Percentiles rank a stretch among this genome's conserved stretches.
Conservation (phyloP, 2,113 vertebrate species). For the Pipa parva region DNA sequence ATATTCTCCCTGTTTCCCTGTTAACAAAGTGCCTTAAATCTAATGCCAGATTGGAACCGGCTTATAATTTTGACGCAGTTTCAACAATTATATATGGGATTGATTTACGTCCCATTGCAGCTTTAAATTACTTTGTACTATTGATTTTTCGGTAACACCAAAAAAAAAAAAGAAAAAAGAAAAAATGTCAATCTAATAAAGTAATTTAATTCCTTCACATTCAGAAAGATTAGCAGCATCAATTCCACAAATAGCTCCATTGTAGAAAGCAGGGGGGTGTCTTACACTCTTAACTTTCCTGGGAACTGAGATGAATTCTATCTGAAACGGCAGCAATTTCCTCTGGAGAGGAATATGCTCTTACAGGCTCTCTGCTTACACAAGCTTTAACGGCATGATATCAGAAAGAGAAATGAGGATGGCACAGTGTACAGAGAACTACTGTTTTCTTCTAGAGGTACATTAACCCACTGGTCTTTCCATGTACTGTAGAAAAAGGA, state of each 20-base stretch:
- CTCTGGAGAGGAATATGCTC: conserved; percentile 59
- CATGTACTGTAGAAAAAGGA: too few relatives aligned
- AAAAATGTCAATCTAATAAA: conserved; percentile 40
- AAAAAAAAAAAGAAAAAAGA: too few relatives aligned
- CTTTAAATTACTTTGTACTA: conserved; percentile 40
- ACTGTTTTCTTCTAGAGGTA: too few relatives aligned
- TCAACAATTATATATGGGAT: conserved; percentile 31
- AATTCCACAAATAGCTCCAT: conserved; percentile 42
- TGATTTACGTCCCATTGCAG: conserved; percentile 24
- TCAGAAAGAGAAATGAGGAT: neutral
- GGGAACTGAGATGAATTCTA: conserved; percentile 58
- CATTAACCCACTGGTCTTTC: too few relatives aligned
- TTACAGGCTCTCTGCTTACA: conserved; percentile 47
- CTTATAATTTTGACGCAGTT: conserved; percentile 28
- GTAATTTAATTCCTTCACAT: conserved; percentile 42
- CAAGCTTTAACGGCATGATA: neutral
- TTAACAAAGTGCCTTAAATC: conserved; percentile 9
- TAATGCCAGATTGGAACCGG: neutral
- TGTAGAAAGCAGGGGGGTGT: conserved; percentile 49
- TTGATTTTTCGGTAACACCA: conserved; percentile 36
- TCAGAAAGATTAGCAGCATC: conserved; percentile 39
- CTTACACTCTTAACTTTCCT: conserved; percentile 46
- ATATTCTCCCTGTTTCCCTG: too few relatives aligned
- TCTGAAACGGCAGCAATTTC: conserved; percentile 61
- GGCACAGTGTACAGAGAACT: neutral